Percentiles rank a stretch among this genome's conserved stretches.
phyloP scores from a whole-genome alignment of 1,140 invertebrate species.

The Drosophila kepulauana region DNA sequence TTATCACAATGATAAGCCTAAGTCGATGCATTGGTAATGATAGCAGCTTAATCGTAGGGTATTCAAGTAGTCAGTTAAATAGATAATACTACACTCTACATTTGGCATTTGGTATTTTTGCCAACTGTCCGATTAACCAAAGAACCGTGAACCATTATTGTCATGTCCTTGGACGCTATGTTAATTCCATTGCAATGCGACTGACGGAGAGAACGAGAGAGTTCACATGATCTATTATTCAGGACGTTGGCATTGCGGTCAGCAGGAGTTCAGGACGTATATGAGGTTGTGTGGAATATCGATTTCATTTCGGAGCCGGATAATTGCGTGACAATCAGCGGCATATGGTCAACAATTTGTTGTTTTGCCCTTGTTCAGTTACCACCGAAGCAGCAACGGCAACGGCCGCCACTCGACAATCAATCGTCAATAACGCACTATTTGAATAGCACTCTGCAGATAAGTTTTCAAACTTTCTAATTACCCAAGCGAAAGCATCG shows the following conservation, averaged over 20 bases:
- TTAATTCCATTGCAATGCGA: conserved; percentile 17
- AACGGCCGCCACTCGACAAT: conserved; percentile 2
- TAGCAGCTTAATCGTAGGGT: conserved; percentile 5
- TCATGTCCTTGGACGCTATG: conserved; percentile 5
- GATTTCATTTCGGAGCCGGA: conserved; percentile 69
- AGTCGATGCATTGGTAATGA: conserved; percentile 21
- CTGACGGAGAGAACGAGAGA: conserved; percentile 1
- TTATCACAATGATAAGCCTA: conserved; percentile 63
- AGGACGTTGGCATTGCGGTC: conserved; percentile 40
- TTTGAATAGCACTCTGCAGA: conserved; percentile 52
- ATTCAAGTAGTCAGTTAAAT: background rate
- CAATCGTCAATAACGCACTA: conserved; percentile 5
- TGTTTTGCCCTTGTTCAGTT: conserved; percentile 56
- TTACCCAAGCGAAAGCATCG: background rate
- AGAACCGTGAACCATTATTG: background rate
- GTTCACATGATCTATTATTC: conserved; percentile 75
- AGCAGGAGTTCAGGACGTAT: conserved; percentile 26
- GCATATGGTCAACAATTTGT: conserved; percentile 53
- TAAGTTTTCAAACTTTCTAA: conserved; percentile 11
- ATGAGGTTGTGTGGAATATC: conserved; percentile 45
- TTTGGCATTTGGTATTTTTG: background rate
- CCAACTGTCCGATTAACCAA: background rate
- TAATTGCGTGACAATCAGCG: conserved; percentile 80
- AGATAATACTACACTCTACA: background rate
- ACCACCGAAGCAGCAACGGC: conserved; percentile 21